Evolutionary conservation across 2,797 vertebrate species (phyloP), one percentile per base, ranked within the genome.

Genomic region (Lycodopsis pacificus): DNA sequence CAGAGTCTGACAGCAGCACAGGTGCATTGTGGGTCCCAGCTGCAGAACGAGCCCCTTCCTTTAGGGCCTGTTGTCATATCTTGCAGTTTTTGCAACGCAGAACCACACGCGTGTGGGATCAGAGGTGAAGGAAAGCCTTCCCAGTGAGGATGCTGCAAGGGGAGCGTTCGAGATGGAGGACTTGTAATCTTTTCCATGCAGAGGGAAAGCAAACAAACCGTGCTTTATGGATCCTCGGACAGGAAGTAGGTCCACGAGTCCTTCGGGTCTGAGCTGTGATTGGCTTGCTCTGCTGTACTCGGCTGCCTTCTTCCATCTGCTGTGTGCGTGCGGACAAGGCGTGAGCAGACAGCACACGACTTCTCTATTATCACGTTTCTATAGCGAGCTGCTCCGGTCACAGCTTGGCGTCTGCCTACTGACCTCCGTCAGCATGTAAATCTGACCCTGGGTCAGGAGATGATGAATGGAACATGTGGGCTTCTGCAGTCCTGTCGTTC

Each of bases 341-440:
- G 86, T 77, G 69, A 90, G 82, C 77, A 78, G 79, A 88, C 71
- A 78, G 77, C 64, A 63, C 82, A 82, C 79, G 57, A 44, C 76
- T 42, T 62, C 66, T 69, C 34, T 83, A 46, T 86, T 76, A 66
- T 86, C 85, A 71, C 0, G 19, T 36, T 67, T 83, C 78, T 76
- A 78, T 34, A 67, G 64, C 42, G 38, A 15, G 73, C 48, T 59
- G 68, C 51, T 65, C 12, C 11, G 61, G 77, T 72, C 74, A 79
- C 34, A 11, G 67, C 48, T 74, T 62, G 53, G 62, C 66, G 54
- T 82, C 57, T 32, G 11, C 65, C 75, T 40, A 42, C 70, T 72
- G 63, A 46, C 62, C 80, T 73, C 76, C 22, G n/a, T 51, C 42
- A 40, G 44, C 17, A 19, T 48, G 73, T 76, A 65, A 81, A 64